phyloP scores from a whole-genome alignment of 2,113 vertebrate genomes.

The Camelus bactrianus region DNA sequence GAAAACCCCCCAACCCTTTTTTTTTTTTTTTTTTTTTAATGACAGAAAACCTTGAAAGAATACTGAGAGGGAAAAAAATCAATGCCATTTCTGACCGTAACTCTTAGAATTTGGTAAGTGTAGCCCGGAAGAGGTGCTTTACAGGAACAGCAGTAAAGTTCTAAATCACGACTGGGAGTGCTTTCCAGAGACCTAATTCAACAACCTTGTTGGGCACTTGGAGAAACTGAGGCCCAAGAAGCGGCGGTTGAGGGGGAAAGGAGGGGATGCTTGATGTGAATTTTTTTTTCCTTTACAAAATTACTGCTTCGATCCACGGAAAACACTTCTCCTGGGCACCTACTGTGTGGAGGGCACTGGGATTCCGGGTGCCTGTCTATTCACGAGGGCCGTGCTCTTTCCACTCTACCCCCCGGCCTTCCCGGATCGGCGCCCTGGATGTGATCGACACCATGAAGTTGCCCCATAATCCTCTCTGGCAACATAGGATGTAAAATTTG shows the following conservation, averaged over 20 bases:
- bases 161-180: not conserved
- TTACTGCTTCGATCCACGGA: not conserved
- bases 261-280: not conserved
- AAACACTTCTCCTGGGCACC: conserved; percentile 73
- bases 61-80: not conserved
- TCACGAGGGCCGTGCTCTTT: not conserved
- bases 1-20: not conserved
- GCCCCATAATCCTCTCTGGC: conserved; percentile 76
- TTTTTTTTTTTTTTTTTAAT: not conserved
- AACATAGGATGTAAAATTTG: conserved; percentile 70
- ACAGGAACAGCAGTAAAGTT: not conserved
- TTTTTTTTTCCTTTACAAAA: not conserved
- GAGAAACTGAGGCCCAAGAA: conserved; percentile 51
- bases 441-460: conserved; percentile 68
- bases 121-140: not conserved
- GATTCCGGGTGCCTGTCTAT: not conserved
- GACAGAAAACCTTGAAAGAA: conserved; percentile 29
- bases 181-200: not conserved
- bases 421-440: conserved; percentile 50
- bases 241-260: not conserved
- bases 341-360: not conserved
- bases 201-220: not conserved
- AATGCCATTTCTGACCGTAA: not conserved
- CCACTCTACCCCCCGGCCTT: conserved; percentile 61
- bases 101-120: conserved; percentile 7